Conservation (phyloP, 2,888 invertebrate genomes). For the Drosophila dives region DNA sequence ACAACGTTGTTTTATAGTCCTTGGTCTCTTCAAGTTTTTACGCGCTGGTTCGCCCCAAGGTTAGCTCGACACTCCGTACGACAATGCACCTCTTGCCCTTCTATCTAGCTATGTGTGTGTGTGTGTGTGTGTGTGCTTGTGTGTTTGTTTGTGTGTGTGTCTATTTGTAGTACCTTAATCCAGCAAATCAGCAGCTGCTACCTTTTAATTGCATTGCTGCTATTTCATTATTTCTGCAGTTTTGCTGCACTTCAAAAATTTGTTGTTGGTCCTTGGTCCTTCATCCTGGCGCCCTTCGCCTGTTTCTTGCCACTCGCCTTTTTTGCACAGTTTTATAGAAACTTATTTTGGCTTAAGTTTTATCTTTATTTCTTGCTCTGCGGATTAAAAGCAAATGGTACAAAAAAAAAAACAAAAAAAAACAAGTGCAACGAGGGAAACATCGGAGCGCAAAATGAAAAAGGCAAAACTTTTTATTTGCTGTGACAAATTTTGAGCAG, state of each 20-base stretch:
- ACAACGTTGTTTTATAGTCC: slow-evolving; percentile 45
- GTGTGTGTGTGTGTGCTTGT: background rate
- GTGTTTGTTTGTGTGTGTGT: slow-evolving; percentile 2
- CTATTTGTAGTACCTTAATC: slow-evolving; percentile 47
- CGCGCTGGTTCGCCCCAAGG: slow-evolving; percentile 49
- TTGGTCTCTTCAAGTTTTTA: slow-evolving; percentile 46
- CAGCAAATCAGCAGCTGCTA: slow-evolving; percentile 71
- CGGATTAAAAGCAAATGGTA: slow-evolving; percentile 65
- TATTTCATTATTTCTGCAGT: slow-evolving; percentile 70
- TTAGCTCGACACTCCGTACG: slow-evolving; percentile 46
- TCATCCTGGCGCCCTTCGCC: slow-evolving; percentile 1
- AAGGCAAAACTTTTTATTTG: slow-evolving; percentile 75
- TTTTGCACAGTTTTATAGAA: slow-evolving; percentile 55
- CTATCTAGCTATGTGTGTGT: background rate
- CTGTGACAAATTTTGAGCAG: slow-evolving; percentile 77
- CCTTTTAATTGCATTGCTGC: slow-evolving; percentile 77
- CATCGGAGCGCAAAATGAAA: slow-evolving; percentile 47
- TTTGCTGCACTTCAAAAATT: slow-evolving; percentile 65
- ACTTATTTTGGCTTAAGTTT: slow-evolving; percentile 75
- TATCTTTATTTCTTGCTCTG: slow-evolving; percentile 70
- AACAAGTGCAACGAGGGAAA: slow-evolving; percentile 23
- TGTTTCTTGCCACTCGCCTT: slow-evolving; percentile 13
- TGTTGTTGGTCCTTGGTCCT: slow-evolving; percentile 24
- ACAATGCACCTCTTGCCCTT: slow-evolving; percentile 41
- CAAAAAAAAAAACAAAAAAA: slow-evolving; percentile 16